These are phyloP conservation scores for Crotalus viridis DNA, from an alignment of 2,113 vertebrate species.

Conservation along the genomic window DNA sequence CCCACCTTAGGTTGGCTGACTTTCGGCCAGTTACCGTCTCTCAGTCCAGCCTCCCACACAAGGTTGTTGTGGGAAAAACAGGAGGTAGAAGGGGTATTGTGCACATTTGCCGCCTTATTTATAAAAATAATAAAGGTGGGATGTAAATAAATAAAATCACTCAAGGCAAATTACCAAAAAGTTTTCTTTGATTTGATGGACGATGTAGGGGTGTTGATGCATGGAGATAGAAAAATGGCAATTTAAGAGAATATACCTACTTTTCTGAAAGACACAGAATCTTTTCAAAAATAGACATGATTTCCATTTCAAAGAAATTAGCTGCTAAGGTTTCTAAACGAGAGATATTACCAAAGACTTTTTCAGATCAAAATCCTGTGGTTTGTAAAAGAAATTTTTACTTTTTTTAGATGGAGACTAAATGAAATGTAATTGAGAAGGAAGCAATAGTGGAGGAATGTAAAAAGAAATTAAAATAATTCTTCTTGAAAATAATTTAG, in stretches of 20 bases:
- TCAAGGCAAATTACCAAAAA: background rate
- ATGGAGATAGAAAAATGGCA: background rate
- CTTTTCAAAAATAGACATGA: background rate
- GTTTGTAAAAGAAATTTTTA: background rate
- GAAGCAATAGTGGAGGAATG: no score
- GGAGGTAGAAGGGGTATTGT: background rate
- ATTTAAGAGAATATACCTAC: background rate
- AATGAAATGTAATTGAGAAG: no score
- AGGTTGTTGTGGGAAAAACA: background rate
- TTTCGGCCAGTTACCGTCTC: background rate
- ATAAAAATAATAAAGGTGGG: background rate
- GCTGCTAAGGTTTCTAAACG: background rate
- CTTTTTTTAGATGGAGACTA: background rate
- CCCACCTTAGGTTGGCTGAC: background rate
- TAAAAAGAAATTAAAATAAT: no score
- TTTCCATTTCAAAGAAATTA: background rate
- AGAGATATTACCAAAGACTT: background rate
- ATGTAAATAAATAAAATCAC: background rate
- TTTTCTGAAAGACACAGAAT: background rate
- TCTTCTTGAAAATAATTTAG: no score
- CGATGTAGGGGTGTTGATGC: background rate
- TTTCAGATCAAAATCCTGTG: background rate
- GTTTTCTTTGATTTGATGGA: background rate
- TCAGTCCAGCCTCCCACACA: background rate
- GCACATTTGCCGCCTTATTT: background rate